Base-by-base conservation (phyloP, 1,140 invertebrate genomes). In the Ridgeia piscesae region DNA sequence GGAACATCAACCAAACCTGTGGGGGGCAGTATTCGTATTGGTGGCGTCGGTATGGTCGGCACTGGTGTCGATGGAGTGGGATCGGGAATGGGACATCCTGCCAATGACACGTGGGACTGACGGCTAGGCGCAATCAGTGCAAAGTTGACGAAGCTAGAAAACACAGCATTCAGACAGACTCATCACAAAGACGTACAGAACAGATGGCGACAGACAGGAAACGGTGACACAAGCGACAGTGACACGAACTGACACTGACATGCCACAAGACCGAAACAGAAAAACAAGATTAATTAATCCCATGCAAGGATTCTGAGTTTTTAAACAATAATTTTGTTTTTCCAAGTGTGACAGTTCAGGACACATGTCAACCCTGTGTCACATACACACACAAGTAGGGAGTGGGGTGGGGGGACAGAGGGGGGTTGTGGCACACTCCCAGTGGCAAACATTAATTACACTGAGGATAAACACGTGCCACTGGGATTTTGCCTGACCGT, bases 141-240 rank as follows among this genome's bases (percentile, higher is more conserved):
- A 95, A 99, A 98, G 95, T 98, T 98, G 35, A 98, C 96, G 89
- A 98, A 97, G 33, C 95, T 95, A 88, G 33, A 92, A 93, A 48
- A 48, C n/a, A 92, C 31, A 91, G 34, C 58, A 77, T 77, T 21
- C 58, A 77, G 58, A 77, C 58, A 77, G 27, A 77, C 42, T 42
- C 42, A 11, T 42, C 42, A 91, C 33, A 91, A 34, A 31, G 34
- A 48, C 42, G 6, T 0, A 91, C 33, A 91, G n/a, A 91, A 77
- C 58, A 77, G 11, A 77, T 31, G 27, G 14, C 14, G 58, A 77
- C 58, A 77, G 27, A 14, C 17, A 21, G 4, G 8, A 27, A 31
- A 77, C 58, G 27, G 58, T 77, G 58, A 77, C 17, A 21, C 58
- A 21, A 21, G 58, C 27, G 27, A 77, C 58, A 77, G 58, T 77